A percentile compares a stretch with the other conserved stretches of the same genome.
These are phyloP conservation scores for Zaprionus gabonicus DNA, from an alignment of 1,140 invertebrate genomes.

Conservation along the genomic window DNA sequence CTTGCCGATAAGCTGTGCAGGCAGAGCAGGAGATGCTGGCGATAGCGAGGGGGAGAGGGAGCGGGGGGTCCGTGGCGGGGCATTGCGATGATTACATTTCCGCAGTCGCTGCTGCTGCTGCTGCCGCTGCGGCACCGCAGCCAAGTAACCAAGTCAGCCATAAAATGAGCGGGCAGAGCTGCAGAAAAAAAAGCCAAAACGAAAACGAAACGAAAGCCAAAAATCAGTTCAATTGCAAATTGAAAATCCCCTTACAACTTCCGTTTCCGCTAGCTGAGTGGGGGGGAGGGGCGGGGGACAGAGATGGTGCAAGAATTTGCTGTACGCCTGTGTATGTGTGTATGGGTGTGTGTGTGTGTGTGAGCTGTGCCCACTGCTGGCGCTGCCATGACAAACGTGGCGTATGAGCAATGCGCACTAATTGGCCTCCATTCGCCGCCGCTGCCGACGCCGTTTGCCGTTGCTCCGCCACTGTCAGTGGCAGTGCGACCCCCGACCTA, in stretches of 20 bases:
- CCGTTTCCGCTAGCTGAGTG: slow-evolving; percentile 69
- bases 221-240: slow-evolving; percentile 83
- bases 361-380: slow-evolving; percentile 40
- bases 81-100: slow-evolving; percentile 81
- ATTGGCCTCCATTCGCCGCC: slow-evolving; percentile 72
- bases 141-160: slow-evolving; percentile 75
- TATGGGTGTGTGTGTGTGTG: slow-evolving; percentile 25
- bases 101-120: slow-evolving; percentile 40
- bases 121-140: slow-evolving; percentile 35
- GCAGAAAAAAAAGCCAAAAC: slow-evolving; percentile 33
- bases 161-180: slow-evolving; percentile 69
- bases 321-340: not conserved
- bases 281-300: not conserved
- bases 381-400: slow-evolving; percentile 78
- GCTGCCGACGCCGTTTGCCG: slow-evolving; percentile 46
- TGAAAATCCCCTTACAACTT: slow-evolving; percentile 83
- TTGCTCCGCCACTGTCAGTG: slow-evolving; percentile 48
- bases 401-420: slow-evolving; percentile 82
- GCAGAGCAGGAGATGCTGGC: not conserved
- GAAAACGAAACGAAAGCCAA: slow-evolving; percentile 58
- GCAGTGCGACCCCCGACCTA: slow-evolving; percentile 12
- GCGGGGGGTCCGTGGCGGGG: slow-evolving; percentile 3
- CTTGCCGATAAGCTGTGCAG: slow-evolving; percentile 48
- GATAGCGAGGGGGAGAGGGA: too few relatives aligned
- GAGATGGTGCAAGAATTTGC: not conserved